Base-by-base conservation (phyloP, 2,888 invertebrate genomes). In the Piscicola geometra region DNA sequence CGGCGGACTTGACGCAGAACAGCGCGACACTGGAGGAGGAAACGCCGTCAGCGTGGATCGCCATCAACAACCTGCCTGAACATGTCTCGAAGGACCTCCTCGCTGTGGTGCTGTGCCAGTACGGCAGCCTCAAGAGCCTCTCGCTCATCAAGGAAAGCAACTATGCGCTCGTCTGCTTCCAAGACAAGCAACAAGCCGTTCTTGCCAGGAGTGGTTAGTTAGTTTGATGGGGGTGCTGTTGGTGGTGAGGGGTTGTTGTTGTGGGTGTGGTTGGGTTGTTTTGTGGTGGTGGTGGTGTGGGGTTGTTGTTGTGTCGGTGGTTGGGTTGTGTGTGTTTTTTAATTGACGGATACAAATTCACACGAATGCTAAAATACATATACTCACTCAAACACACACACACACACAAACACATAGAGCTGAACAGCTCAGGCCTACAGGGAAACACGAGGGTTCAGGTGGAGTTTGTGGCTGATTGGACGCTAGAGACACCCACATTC, bases 391-490 rank as follows among this genome's bases (percentile, higher is more conserved):
- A 47, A 47, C 9, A 47, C 21, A 21, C 50, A 15, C 12, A 9
- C 21, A 47, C 50, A 47, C 21, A 15, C 12, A 47, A 47, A 47
- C 21, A 21, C 50, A 21, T n/a, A 56, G 60, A 56, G 60, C n/a
- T 56, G 60, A 56, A 56, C 25, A 56, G 60, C n/a, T 3, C 60
- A 56, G 60, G 60, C 60, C n/a, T 56, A n/a, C 21, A 56, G 5
- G 60, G 60, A 18, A 21, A 67, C 35, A 67, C 15, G 21, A 9
- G 32, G 64, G 56, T 73, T 60, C 56, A 30, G 1, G 73, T 36
- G 1, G 73, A 73, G 35, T 73, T 64, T 52, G 73, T 73, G 35
- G 60, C 60, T 1, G 73, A 73, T 35, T 73, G 73, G 73, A 73
- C 60, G 32, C 32, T 64, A 33, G n/a, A 52, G 21, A 21, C 21